phyloP scores from a whole-genome alignment of 1,140 invertebrate genomes.

The Ostrea edulis region DNA sequence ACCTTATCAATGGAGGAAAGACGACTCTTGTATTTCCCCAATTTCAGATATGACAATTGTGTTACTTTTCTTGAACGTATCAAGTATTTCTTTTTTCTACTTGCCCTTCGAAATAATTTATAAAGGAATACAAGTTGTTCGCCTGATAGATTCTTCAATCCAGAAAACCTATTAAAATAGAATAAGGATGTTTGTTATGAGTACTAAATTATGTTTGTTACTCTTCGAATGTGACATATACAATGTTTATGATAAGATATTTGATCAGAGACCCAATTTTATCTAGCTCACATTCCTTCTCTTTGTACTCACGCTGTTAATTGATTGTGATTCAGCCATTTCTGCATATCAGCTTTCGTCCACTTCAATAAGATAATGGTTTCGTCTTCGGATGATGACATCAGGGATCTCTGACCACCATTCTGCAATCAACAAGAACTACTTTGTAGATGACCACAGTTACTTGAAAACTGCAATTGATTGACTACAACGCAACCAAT shows the following conservation, averaged over 20 bases:
- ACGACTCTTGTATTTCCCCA: background rate
- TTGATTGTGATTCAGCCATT: conserved; percentile 42
- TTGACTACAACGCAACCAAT: no score
- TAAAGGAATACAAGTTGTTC: conserved; percentile 54
- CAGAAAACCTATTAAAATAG: conserved; percentile 46
- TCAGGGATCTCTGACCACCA: background rate
- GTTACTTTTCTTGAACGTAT: background rate
- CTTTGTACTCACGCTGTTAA: conserved; percentile 35
- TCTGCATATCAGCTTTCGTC: conserved; percentile 42
- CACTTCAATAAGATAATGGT: background rate
- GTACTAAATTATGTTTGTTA: background rate
- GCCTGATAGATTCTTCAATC: conserved; percentile 46
- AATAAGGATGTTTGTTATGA: background rate
- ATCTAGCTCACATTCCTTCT: background rate
- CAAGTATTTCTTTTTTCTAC: background rate
- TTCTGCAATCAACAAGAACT: background rate
- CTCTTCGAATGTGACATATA: no score
- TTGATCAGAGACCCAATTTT: background rate
- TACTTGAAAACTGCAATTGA: no score
- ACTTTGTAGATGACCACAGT: no score
- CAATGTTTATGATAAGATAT: background rate
- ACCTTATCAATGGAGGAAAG: background rate
- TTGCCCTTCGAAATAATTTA: conserved; percentile 52
- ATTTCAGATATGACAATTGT: background rate
- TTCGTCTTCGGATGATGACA: background rate